Evolutionary conservation across 2,888 invertebrate genomes (phyloP).

Genomic region (Chaitophorus viminalis): DNA sequence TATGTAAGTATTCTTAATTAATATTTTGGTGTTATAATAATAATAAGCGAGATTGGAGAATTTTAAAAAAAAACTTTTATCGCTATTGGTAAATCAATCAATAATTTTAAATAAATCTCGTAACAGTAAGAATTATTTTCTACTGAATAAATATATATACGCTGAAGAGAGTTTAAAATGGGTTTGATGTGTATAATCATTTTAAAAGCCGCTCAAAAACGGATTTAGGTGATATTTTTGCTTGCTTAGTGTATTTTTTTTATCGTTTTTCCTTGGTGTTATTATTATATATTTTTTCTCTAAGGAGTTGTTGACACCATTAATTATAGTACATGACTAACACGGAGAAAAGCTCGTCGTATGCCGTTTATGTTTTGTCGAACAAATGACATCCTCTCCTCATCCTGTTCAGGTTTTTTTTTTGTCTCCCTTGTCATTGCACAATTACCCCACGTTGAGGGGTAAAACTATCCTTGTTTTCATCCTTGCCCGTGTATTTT

Average conservation of each 20-base stretch:
- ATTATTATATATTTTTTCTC: conserved; percentile 41
- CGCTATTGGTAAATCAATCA: neutral
- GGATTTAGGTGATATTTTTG: conserved; percentile 46
- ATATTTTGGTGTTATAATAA: neutral
- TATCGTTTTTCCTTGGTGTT: conserved; percentile 24
- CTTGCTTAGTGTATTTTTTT: conserved; percentile 1
- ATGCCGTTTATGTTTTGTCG: conserved; percentile 53
- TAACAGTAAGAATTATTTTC: conserved; percentile 1
- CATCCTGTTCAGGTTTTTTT: conserved; percentile 1
- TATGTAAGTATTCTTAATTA: neutral
- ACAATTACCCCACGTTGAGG: conserved; percentile 53
- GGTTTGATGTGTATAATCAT: conserved; percentile 13
- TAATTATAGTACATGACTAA: conserved; percentile 51
- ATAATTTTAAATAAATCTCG: conserved; percentile 8
- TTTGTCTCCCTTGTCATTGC: conserved; percentile 37
- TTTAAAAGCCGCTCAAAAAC: conserved; percentile 43
- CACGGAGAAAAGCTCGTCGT: conserved; percentile 47
- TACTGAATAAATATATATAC: conserved; percentile 18
- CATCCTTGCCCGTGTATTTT: conserved; percentile 31
- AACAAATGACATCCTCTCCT: conserved; percentile 55
- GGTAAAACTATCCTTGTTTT: conserved; percentile 45
- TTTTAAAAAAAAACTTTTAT: neutral
- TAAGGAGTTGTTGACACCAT: conserved; percentile 56
- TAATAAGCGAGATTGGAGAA: neutral
- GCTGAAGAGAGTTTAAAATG: conserved; percentile 22